Base-by-base conservation (phyloP, 37 sponge, comb jelly and placozoan species). In the Diacarnus erythraeanus region DNA sequence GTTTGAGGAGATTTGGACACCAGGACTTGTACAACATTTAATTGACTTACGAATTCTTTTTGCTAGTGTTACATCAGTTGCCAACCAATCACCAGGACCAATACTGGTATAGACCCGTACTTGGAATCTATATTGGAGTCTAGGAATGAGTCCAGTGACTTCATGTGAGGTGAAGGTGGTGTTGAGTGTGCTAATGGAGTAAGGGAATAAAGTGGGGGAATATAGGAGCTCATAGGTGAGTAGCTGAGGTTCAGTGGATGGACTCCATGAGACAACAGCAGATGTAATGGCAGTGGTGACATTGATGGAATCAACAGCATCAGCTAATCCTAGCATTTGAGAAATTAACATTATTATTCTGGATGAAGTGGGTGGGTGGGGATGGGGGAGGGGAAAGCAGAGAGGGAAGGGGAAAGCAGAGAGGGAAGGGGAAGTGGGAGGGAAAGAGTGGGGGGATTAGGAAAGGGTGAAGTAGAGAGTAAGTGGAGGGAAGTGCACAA, bases 1-100 rank as follows among this genome's bases (percentile, higher is more conserved):
- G 31, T 12, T n/a, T n/a, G n/a, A n/a, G n/a, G n/a, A 65, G 9
- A 12, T 1, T 34, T 47, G 51, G 6, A 47, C 51, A 47, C 10
- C 51, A 47, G 51, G 51, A 47, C n/a, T n/a, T n/a, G n/a, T n/a
- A n/a, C n/a, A n/a, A n/a, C n/a, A n/a, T n/a, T n/a, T n/a, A n/a
- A n/a, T n/a, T n/a, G n/a, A n/a, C 66, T 65, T 65, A 65, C 66
- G 66, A 12, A 65, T 31, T 8, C 33, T 65, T 65, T 65, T 17
- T 3, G 29, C 66, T 18, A 65, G 66, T 12, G 17, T 31, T 6
- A 65, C 66, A 30, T 65, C 66, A 34, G 34, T 31, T 31, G 3
- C 33, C 17, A 35, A 34, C 66, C 66, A 65, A 3, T 8, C 31
- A 34, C 9, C 33, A 8, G 2, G 5, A 30, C 33, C 34, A 65